phyloP scores from a whole-genome alignment of 2,797 vertebrate genomes.

The Craterocephalus amniculus region DNA sequence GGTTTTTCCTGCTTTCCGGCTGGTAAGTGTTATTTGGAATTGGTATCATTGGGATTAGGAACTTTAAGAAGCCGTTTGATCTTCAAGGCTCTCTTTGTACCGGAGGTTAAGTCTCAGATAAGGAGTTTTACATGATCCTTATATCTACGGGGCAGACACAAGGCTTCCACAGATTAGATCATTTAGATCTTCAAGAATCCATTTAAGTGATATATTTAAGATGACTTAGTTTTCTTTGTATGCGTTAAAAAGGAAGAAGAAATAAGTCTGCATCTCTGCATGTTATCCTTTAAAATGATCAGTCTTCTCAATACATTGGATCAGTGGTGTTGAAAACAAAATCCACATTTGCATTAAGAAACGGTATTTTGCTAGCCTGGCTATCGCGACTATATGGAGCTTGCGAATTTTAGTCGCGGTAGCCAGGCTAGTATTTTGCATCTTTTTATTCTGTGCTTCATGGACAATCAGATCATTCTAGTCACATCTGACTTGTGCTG shows the following conservation, averaged over 20 bases:
- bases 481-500: too few species aligned
- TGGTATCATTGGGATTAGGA: conserved; percentile 41
- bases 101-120: conserved; percentile 56
- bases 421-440: too few species aligned
- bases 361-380: too few species aligned
- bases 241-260: too few species aligned
- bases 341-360: background rate
- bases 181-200: conserved; percentile 48
- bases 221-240: too few species aligned
- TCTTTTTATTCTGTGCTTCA: background rate
- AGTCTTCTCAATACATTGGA: background rate
- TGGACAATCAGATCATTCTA: background rate
- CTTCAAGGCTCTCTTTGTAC: conserved; percentile 60
- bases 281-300: conserved; percentile 11
- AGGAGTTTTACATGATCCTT: conserved; percentile 53
- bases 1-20: conserved; percentile 13
- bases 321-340: background rate
- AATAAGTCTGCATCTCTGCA: conserved; percentile 40
- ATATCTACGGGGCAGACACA: conserved; percentile 46
- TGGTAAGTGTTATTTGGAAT: conserved; percentile 45
- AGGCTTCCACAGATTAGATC: conserved; percentile 30
- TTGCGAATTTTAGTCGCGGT: too few species aligned
- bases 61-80: conserved; percentile 53
- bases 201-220: conserved; percentile 36
- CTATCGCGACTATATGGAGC: too few species aligned